Evolutionary conservation across 2,797 vertebrate species (phyloP).

Genomic region (Tamandua tetradactyla): DNA sequence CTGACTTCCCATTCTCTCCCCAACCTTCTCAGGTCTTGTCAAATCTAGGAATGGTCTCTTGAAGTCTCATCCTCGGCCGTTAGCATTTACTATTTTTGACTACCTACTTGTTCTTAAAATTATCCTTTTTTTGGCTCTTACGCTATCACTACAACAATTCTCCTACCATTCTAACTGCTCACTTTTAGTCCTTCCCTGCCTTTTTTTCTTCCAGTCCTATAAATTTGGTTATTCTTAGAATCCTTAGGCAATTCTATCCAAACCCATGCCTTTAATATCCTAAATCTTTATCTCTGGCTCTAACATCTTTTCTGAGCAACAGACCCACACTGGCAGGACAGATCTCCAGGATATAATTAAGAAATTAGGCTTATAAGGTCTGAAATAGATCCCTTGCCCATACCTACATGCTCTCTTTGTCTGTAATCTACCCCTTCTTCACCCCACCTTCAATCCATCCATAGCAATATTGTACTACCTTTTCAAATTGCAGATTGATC

Average conservation of each 20-base stretch:
- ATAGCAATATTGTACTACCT: not conserved
- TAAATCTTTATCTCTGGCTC: not conserved
- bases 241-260: not conserved
- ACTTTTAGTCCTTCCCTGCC: not conserved
- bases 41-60: not conserved
- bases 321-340: not conserved
- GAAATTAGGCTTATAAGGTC: not conserved
- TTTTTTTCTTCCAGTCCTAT: not conserved
- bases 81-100: not conserved
- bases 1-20: not conserved
- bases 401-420: not conserved
- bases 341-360: not conserved
- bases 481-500: not conserved
- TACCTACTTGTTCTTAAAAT: not conserved
- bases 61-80: not conserved
- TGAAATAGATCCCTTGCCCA: not conserved
- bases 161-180: not conserved
- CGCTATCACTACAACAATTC: not conserved
- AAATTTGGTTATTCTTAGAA: not conserved
- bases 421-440: not conserved
- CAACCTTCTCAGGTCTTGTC: not conserved
- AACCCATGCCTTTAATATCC: not conserved
- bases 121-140: not conserved
- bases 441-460: not conserved
- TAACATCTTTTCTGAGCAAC: not conserved